These are phyloP conservation scores for Alouatta palliata DNA, from an alignment of 2,113 vertebrate genomes.

Conservation along the genomic window DNA sequence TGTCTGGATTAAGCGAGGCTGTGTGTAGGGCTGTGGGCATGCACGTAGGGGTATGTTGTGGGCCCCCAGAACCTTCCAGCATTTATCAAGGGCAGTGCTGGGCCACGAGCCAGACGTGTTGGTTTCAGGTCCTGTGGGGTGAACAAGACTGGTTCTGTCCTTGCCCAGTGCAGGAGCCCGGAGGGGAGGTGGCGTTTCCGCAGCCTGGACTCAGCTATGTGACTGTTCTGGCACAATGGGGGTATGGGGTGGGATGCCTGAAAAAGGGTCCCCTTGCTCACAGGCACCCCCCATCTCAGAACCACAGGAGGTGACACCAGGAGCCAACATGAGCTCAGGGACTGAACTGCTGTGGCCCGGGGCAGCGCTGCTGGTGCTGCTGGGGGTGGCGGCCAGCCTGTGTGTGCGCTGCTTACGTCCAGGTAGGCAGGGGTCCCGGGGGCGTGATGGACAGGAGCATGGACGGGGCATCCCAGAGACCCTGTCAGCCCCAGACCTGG, in stretches of 20 bases:
- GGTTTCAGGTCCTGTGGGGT: background rate
- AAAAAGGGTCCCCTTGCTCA: background rate
- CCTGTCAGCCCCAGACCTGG: background rate
- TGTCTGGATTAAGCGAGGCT: background rate
- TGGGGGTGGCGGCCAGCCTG: slow-evolving; percentile 66
- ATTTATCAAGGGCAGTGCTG: background rate
- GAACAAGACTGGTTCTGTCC: too few species aligned
- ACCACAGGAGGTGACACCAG: background rate
- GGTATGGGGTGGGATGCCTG: background rate
- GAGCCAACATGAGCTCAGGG: slow-evolving; percentile 64
- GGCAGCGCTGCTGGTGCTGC: slow-evolving; percentile 64
- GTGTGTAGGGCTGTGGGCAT: fast-evolving
- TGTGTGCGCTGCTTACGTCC: slow-evolving; percentile 78
- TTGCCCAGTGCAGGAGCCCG: background rate
- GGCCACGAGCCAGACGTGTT: fast-evolving
- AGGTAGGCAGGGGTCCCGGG: slow-evolving; percentile 48
- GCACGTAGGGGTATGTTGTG: too few species aligned
- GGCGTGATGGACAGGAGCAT: fast-evolving
- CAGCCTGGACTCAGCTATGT: background rate
- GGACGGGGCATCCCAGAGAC: fast-evolving
- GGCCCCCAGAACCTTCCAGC: background rate
- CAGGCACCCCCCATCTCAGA: fast-evolving
- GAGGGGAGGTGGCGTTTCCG: fast-evolving
- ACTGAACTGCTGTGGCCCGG: slow-evolving; percentile 79
- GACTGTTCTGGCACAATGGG: background rate